Conservation (phyloP, 2,797 vertebrate genomes). For the Pseudomugil tenellus region DNA sequence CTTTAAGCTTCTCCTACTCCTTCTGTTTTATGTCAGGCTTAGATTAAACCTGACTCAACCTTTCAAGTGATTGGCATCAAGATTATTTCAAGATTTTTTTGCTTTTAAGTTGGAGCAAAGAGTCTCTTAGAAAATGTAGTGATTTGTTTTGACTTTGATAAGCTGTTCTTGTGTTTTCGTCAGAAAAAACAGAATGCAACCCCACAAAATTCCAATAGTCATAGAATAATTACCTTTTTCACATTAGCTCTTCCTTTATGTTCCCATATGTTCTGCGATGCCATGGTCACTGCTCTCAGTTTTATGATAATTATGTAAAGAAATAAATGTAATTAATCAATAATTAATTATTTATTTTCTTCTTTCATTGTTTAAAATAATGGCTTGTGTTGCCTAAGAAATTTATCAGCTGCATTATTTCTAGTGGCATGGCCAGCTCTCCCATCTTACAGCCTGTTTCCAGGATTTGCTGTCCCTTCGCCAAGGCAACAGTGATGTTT, state of each 20-base stretch:
- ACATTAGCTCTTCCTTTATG: too few species aligned
- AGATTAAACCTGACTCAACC: too few species aligned
- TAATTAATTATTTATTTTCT: not conserved
- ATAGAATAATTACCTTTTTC: too few species aligned
- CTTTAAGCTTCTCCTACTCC: too few species aligned
- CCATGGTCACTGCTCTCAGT: not conserved
- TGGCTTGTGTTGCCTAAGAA: constrained; percentile 20
- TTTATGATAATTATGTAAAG: not conserved
- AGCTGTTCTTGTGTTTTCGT: too few species aligned
- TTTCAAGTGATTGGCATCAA: too few species aligned
- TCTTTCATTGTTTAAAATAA: constrained; percentile 2
- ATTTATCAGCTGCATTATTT: constrained; percentile 33
- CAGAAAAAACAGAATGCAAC: too few species aligned
- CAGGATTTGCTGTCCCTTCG: constrained; percentile 71
- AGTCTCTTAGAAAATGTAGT: not conserved
- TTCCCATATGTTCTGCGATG: not conserved
- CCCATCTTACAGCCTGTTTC: constrained; percentile 86
- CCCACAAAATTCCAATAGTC: too few species aligned
- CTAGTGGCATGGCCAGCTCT: constrained; percentile 46
- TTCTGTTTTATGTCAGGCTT: too few species aligned
- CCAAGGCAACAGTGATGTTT: constrained; percentile 86
- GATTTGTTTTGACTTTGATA: not conserved
- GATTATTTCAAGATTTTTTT: too few species aligned
- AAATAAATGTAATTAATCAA: too few species aligned
- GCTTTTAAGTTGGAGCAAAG: too few species aligned